Evolutionary conservation across 2,888 invertebrate species (phyloP), one percentile per base, ranked within the genome.

Genomic region (Ctena decussata): DNA sequence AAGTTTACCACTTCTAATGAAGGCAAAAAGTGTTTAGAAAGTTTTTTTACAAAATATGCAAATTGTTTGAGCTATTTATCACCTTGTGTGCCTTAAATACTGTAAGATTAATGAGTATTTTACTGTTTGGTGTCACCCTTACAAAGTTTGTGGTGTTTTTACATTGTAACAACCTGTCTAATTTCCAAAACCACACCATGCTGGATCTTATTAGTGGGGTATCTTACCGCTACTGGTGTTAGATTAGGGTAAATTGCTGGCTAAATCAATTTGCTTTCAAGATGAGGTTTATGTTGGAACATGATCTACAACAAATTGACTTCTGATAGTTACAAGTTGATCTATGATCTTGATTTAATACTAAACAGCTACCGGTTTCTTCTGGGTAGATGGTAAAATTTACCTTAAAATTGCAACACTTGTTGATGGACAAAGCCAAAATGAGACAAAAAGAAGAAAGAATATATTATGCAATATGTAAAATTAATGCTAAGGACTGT

Each of bases 201-300:
- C 27, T 30, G 8, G 30, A 24, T 8, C 27, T 57, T 27, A 57
- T 57, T 57, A 57, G 30, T 8, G 30, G 30, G n/a, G n/a, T 27
- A 57, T 11, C 27, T 27, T 30, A 3, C n/a, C n/a, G 30, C 57
- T 57, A 57, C 57, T 57, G 57, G 57, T 57, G 57, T 57, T 8
- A 57, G 57, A 57, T 57, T 57, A 57, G 57, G 44, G n/a, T 27
- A 57, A 57, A 57, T 57, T 57, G 27, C 57, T 57, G 57, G 57
- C n/a, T 57, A 57, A 57, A 57, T 57, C 24, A 57, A 57, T 57
- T 57, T 12, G 27, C 27, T 27, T 57, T 24, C 57, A 27, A 57
- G 30, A 57, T 57, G 57, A 30, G 57, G 57, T 57, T 24, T 12
- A 57, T 57, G 57, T 57, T 27, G 57, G 57, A 57, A 57, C 27